Base-by-base conservation (phyloP, 2,888 invertebrate species). In the Cheilosia impressa region DNA sequence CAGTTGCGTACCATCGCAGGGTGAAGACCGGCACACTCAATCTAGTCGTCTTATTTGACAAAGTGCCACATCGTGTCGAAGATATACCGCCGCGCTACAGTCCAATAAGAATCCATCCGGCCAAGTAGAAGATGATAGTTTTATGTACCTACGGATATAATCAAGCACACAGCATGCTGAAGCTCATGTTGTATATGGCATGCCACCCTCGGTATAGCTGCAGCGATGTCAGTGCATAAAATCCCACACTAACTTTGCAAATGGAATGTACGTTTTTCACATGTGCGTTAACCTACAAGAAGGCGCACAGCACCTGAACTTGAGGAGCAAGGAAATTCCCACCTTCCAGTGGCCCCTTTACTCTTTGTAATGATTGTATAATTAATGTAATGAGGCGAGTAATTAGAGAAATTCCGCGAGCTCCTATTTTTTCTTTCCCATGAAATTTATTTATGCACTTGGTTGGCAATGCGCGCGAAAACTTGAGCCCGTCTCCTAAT, bases 331-430 rank as follows among this genome's bases (percentile, higher is more conserved):
- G 52, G 13, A 24, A 22, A 13, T 19, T 55, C 55, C 27, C 31
- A 27, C 17, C 24, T 45, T 68, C 22, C 15, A 4, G 9, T 5
- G 3, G 0, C 38, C 10, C 4, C 38, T 38, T 13, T 19, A 22
- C 34, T 38, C 38, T 41, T 31, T 17, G 24, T 24, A 68, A 50
- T n/a, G 78, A 69, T 68, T 45, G 73, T 58, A 79, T 79, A 75
- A 75, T 79, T 75, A 79, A 75, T 52, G 80, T 71, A 84, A 84
- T 84, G 75, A 76, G 71, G 79, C 79, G 71, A 84, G 80, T 79
- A 84, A 84, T 84, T 79, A 76, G 79, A 60, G 60, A 75, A 52
- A 79, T 63, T 65, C 63, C 63, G 38, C 65, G 34, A 55, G 53
- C 72, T 65, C 31, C 15, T 52, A 17, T 31, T 68, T 2, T 31